A percentile compares a stretch with the other conserved stretches of the same genome.
These are phyloP conservation scores for Nyctibius bracteatus DNA, from an alignment of 2,113 vertebrate genomes.

Conservation along the genomic window DNA sequence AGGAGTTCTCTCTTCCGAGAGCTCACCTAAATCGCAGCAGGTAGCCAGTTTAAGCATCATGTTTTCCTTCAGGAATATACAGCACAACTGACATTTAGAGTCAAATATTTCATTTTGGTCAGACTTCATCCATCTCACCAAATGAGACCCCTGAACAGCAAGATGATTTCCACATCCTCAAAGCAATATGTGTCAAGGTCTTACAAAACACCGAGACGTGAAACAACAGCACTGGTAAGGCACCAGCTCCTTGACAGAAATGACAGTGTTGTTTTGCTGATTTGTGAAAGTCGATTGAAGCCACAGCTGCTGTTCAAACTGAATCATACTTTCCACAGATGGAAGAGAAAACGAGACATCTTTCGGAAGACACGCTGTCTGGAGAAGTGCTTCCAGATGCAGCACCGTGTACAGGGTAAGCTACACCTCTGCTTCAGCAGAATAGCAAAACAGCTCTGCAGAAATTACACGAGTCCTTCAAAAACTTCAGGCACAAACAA, in stretches of 20 bases:
- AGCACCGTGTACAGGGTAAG: not conserved
- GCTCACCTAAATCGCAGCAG: not conserved
- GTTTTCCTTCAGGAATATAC: not conserved
- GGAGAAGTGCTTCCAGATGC: not conserved
- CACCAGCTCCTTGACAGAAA: not conserved
- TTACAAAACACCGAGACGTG: not conserved
- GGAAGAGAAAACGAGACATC: not conserved
- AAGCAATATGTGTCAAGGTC: not conserved
- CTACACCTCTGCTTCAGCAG: too few species aligned
- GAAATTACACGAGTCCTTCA: not conserved
- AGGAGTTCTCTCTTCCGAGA: not conserved
- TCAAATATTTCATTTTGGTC: not conserved
- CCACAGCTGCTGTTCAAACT: not conserved
- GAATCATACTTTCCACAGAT: not conserved
- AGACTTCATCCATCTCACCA: not conserved
- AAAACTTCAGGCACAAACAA: not conserved
- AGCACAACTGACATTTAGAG: not conserved
- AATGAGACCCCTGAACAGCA: not conserved
- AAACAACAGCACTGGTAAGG: not conserved
- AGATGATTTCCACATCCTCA: not conserved
- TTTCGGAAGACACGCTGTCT: not conserved
- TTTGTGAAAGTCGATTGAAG: not conserved
- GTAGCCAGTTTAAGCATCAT: not conserved
- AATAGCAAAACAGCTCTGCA: too few species aligned
- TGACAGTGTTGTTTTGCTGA: not conserved